Base-by-base conservation (phyloP, 2,888 invertebrate genomes). In the Osedax frankpressi region DNA sequence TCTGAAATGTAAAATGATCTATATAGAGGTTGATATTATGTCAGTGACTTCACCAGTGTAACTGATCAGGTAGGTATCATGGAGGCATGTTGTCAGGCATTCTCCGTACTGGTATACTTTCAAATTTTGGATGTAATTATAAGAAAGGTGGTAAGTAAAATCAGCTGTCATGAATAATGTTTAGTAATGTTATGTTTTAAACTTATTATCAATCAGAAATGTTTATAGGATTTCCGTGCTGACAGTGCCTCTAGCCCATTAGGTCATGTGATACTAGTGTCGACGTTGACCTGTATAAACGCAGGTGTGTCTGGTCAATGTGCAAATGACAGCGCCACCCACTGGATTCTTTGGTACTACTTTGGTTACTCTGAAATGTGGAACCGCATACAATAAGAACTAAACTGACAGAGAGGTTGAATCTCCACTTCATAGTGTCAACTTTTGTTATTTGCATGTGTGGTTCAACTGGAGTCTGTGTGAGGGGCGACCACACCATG, bases 251-350 rank as follows among this genome's bases (percentile, higher is more conserved):
- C 63, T 3, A 11, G 1, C 63, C 63, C 14, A 3, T 62, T 62
- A 62, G 63, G 63, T 62, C 63, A 65, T 24, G 14, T 65, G 19
- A 24, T 65, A 65, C 65, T n/a, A 65, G 24, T 65, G 24, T 65
- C 24, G 6, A 65, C 65, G 2, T 65, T 1, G n/a, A 19, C 65
- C 24, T 65, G 65, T n/a, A 2, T 65, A 2, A 65, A 14, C 14
- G 65, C 65, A 65, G 2, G 2, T 65, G n/a, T 24, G 24, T 14
- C n/a, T 2, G 14, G n/a, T 65, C 19, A 65, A 65, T 65, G 65
- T 65, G 65, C 65, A 14, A 19, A 65, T 65, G 65, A n/a, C 65
- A 65, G 65, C 65, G 24, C 65, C 65, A 65, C 25, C 65, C 19
- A 24, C 19, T 65, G 65, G 65, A 65, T 65, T 65, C 14, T 65